phyloP scores from a whole-genome alignment of 2,888 invertebrate species.

The Hylaea fasciaria region DNA sequence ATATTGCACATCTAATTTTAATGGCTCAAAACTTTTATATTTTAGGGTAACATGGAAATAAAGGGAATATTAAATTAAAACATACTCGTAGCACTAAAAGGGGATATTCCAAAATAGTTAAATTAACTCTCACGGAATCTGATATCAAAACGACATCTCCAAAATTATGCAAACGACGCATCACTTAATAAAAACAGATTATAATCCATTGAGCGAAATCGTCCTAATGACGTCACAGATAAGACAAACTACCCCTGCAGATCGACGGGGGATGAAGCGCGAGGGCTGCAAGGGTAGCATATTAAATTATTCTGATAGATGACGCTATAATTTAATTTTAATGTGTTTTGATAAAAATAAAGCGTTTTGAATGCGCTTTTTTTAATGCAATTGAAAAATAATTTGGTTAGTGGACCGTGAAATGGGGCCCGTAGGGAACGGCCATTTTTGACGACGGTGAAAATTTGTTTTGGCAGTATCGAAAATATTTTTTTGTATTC shows the following conservation, averaged over 20 bases:
- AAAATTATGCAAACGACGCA: slow-evolving; percentile 34
- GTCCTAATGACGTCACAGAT: slow-evolving; percentile 70
- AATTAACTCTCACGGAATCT: slow-evolving; percentile 12
- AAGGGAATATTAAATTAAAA: background rate
- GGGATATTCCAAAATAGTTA: background rate
- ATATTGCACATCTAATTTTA: slow-evolving; percentile 8
- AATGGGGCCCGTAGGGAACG: slow-evolving; percentile 39
- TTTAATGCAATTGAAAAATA: slow-evolving; percentile 55
- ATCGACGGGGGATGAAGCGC: slow-evolving; percentile 53
- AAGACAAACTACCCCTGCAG: slow-evolving; percentile 74
- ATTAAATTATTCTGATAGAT: slow-evolving; percentile 82
- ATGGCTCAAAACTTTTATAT: slow-evolving; percentile 1
- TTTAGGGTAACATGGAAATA: slow-evolving; percentile 6
- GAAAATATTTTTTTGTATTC: too few relatives aligned
- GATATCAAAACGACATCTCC: slow-evolving; percentile 17
- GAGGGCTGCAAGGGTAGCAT: slow-evolving; percentile 53
- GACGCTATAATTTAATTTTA: slow-evolving; percentile 79
- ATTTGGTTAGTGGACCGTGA: slow-evolving; percentile 48
- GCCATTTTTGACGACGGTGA: slow-evolving; percentile 14
- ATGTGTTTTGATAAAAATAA: slow-evolving; percentile 80
- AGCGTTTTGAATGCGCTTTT: slow-evolving; percentile 50
- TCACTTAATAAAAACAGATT: slow-evolving; percentile 31
- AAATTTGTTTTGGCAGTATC: background rate
- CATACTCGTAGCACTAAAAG: background rate
- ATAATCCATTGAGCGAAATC: slow-evolving; percentile 31